Evolutionary conservation across 2,888 invertebrate genomes (phyloP).

Genomic region (Linnaemya vulpina): DNA sequence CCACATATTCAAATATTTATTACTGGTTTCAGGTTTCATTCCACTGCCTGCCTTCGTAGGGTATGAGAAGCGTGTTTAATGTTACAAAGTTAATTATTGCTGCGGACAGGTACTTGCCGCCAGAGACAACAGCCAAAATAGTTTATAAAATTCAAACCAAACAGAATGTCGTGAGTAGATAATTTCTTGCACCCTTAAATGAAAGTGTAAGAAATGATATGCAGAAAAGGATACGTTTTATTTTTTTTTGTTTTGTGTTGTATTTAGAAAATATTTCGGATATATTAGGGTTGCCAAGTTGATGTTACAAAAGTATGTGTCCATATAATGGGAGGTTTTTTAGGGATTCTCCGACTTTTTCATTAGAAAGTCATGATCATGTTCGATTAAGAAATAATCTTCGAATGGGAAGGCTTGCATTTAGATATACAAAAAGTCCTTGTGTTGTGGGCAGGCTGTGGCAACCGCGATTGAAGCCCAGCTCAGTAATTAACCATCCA

Average conservation of each 20-base stretch:
- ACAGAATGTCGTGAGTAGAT: constrained; percentile 65
- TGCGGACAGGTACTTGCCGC: constrained; percentile 68
- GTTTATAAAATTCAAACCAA: constrained; percentile 27
- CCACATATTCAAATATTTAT: constrained; percentile 60
- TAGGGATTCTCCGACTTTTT: no score
- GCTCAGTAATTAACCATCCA: no score
- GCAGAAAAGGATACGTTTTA: constrained; percentile 53
- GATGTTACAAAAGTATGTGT: not conserved
- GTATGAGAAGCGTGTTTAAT: constrained; percentile 63
- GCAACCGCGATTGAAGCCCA: no score
- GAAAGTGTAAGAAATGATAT: constrained; percentile 67
- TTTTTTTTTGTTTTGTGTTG: not conserved
- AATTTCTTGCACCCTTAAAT: constrained; percentile 73
- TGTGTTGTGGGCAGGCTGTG: no score
- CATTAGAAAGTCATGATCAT: no score
- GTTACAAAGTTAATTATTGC: constrained; percentile 69
- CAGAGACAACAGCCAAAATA: constrained; percentile 26
- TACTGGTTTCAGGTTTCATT: not conserved
- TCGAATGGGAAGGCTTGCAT: no score
- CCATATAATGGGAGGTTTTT: no score
- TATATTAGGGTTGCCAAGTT: constrained; percentile 27
- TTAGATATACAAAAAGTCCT: no score
- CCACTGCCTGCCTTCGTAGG: not conserved
- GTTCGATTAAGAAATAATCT: no score
- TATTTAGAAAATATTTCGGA: not conserved